phyloP scores from a whole-genome alignment of 2,113 vertebrate genomes.

The Amblyornis subalaris region DNA sequence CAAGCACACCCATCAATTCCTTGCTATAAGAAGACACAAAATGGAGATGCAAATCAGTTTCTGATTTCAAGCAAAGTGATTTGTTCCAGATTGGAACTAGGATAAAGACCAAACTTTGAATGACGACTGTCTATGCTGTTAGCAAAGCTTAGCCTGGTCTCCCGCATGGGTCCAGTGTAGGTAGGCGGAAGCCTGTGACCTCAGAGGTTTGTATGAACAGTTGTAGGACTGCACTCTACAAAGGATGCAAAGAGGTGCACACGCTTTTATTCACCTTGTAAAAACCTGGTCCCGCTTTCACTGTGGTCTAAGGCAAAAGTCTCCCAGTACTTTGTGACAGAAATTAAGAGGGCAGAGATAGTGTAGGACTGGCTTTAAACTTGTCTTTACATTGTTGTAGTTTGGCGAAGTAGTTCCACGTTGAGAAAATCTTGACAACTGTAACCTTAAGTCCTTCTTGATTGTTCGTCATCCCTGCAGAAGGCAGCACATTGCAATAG shows the following conservation, averaged over 20 bases:
- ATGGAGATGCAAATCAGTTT: conserved; percentile 42
- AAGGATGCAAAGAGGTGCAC: neutral
- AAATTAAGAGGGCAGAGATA: neutral
- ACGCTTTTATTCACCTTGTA: neutral
- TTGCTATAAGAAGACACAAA: conserved; percentile 43
- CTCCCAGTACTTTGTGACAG: neutral
- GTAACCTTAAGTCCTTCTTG: neutral
- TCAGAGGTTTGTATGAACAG: neutral
- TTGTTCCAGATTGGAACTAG: conserved; percentile 4
- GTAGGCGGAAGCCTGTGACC: neutral
- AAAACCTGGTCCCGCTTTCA: neutral
- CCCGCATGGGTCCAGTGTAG: rapidly evolving
- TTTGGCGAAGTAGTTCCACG: neutral
- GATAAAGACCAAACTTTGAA: conserved; percentile 12
- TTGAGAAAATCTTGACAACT: neutral
- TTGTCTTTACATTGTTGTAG: neutral
- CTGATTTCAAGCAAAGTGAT: neutral
- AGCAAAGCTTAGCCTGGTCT: neutral
- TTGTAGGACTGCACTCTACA: neutral
- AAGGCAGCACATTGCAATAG: neutral
- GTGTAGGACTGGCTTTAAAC: neutral
- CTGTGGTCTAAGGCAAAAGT: neutral
- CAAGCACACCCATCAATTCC: conserved; percentile 21
- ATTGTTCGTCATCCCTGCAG: neutral
- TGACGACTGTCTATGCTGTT: neutral